Evolutionary conservation across 2,113 vertebrate genomes (phyloP).

Genomic region (human (Homo sapiens)): DNA sequence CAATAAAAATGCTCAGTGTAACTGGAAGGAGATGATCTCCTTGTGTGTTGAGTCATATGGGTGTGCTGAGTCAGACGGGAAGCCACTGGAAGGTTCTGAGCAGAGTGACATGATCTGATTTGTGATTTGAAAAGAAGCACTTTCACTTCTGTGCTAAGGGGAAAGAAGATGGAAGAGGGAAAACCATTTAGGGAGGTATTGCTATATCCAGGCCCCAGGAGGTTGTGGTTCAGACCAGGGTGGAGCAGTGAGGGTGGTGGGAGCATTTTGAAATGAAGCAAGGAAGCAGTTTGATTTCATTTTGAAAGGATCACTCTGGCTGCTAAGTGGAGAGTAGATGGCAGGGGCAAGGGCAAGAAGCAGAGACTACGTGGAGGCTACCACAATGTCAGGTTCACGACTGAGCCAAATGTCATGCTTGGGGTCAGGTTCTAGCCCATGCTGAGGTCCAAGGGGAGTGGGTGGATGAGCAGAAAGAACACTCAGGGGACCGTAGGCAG

Average conservation of each 20-base stretch:
- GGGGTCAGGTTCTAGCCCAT: too few species aligned
- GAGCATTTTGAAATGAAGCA: not conserved
- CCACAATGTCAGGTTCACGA: not conserved
- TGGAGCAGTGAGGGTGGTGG: not conserved
- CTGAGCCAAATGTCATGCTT: too few species aligned
- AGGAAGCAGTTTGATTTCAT: conserved; percentile 9
- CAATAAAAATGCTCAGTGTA: not conserved
- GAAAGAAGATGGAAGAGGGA: not conserved
- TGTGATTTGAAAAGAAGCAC: not conserved
- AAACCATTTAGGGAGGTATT: not conserved
- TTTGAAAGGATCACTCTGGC: not conserved
- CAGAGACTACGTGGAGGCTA: not conserved
- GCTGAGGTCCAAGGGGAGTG: too few species aligned
- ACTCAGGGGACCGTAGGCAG: too few species aligned
- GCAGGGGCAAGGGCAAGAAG: not conserved
- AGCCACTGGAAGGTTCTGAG: conserved; percentile 45
- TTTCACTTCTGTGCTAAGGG: conserved; percentile 32
- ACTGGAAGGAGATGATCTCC: not conserved
- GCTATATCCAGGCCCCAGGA: not conserved
- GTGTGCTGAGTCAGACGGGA: conserved; percentile 59
- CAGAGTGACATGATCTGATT: conserved; percentile 3
- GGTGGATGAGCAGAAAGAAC: too few species aligned
- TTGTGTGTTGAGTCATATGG: conserved; percentile 53
- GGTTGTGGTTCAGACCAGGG: not conserved
- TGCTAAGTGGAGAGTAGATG: not conserved